Conservation (phyloP, 2,888 invertebrate species). For the Xestia c-nigrum region DNA sequence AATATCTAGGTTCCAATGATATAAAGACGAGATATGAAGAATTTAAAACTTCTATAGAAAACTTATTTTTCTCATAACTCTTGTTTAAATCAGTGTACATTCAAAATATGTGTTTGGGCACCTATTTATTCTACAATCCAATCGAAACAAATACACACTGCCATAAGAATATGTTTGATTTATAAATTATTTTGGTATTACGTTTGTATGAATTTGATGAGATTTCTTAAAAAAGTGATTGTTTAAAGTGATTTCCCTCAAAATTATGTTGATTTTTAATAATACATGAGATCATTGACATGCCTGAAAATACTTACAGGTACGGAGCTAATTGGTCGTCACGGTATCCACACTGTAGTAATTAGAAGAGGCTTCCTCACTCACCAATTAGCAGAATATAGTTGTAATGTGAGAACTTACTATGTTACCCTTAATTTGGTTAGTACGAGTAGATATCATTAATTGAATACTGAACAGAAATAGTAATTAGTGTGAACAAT, state of each 20-base stretch:
- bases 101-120: no score
- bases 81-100: no score
- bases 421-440: slow-evolving; percentile 4
- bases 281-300: neutral
- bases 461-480: neutral
- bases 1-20: no score
- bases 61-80: no score
- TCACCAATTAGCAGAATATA: slow-evolving; percentile 16
- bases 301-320: neutral
- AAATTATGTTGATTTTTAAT: neutral
- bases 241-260: neutral
- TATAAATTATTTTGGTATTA: no score
- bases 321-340: slow-evolving; percentile 1
- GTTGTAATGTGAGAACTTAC: slow-evolving; percentile 1
- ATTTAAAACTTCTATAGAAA: no score
- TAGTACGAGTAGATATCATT: slow-evolving; percentile 4
- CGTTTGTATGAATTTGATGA: no score
- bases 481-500: neutral
- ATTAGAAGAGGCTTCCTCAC: neutral
- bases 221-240: no score
- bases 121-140: no score
- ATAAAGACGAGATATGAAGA: no score
- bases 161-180: no score
- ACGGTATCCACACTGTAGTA: slow-evolving; percentile 10
- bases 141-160: no score